Percentiles rank a stretch among this genome's conserved stretches.
These are phyloP conservation scores for Caenorhabditis remanei DNA, from an alignment of 1,140 invertebrate species.

Conservation along the genomic window DNA sequence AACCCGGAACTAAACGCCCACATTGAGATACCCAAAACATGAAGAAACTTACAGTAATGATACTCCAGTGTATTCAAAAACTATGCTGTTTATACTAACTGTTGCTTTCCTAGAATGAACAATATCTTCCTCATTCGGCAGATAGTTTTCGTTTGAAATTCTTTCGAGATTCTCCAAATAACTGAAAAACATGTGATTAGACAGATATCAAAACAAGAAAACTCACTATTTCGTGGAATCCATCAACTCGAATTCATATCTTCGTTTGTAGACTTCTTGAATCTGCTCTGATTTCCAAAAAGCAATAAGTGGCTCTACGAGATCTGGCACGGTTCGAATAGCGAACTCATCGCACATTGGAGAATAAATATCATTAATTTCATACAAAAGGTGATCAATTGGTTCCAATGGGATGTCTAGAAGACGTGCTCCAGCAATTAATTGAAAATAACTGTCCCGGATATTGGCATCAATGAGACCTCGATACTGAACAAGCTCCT, in stretches of 20 bases:
- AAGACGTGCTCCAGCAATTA: neutral
- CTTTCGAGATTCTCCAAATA: conserved; percentile 28
- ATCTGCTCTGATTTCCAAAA: conserved; percentile 1
- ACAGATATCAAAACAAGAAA: neutral
- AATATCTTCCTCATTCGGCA: conserved; percentile 36
- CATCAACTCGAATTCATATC: conserved; percentile 28
- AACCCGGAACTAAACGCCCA: no score
- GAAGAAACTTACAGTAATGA: conserved; percentile 9
- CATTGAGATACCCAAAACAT: no score
- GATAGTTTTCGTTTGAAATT: neutral
- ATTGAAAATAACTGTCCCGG: neutral
- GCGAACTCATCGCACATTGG: neutral
- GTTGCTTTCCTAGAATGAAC: conserved; percentile 43
- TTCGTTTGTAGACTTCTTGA: conserved; percentile 28
- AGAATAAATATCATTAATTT: neutral
- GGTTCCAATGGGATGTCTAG: neutral
- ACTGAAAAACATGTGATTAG: neutral
- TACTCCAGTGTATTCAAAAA: conserved; percentile 38
- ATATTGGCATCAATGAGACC: conserved; percentile 39
- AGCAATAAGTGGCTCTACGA: neutral
- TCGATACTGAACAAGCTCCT: conserved; percentile 25
- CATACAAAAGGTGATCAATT: neutral
- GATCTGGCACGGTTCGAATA: conserved; percentile 1
- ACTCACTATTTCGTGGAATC: conserved; percentile 35
- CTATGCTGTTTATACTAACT: conserved; percentile 29